Evolutionary conservation across 2,797 vertebrate genomes (phyloP).

Genomic region (Emys orbicularis): DNA sequence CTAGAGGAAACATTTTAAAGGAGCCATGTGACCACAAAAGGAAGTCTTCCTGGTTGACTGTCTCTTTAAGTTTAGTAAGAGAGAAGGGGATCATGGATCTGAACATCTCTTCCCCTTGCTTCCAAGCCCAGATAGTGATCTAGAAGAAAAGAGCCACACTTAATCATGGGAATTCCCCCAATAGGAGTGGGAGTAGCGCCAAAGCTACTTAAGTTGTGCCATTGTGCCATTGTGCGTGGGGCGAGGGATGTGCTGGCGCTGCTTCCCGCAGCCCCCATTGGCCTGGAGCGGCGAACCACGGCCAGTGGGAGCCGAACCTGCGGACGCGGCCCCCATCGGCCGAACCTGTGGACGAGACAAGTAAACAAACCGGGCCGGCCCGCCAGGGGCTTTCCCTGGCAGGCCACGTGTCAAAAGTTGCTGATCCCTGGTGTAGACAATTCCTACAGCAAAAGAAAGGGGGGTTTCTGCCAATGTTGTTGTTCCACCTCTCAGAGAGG

Average conservation of each 20-base stretch:
- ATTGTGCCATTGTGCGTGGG: not conserved
- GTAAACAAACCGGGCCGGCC: no score
- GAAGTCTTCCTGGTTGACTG: rapidly evolving
- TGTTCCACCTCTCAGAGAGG: not conserved
- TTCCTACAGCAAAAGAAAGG: not conserved
- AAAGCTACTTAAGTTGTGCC: not conserved
- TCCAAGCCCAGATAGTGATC: rapidly evolving
- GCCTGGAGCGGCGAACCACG: no score
- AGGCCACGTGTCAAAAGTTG: no score
- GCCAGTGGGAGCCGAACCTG: no score
- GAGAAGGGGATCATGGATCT: not conserved
- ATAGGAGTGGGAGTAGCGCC: not conserved
- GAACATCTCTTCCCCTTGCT: not conserved
- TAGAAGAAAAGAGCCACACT: not conserved
- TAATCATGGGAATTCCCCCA: not conserved
- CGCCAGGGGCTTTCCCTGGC: no score
- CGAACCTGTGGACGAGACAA: no score
- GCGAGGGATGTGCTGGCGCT: no score
- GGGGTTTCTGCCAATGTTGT: not conserved
- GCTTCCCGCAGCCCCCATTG: no score
- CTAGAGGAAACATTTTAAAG: not conserved
- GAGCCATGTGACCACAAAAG: not conserved
- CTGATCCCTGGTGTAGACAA: not conserved
- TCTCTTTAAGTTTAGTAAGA: not conserved
- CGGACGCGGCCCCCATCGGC: rapidly evolving